These are phyloP conservation scores for Malaclemys terrapin DNA, from an alignment of 2,113 vertebrate genomes.

Conservation along the genomic window DNA sequence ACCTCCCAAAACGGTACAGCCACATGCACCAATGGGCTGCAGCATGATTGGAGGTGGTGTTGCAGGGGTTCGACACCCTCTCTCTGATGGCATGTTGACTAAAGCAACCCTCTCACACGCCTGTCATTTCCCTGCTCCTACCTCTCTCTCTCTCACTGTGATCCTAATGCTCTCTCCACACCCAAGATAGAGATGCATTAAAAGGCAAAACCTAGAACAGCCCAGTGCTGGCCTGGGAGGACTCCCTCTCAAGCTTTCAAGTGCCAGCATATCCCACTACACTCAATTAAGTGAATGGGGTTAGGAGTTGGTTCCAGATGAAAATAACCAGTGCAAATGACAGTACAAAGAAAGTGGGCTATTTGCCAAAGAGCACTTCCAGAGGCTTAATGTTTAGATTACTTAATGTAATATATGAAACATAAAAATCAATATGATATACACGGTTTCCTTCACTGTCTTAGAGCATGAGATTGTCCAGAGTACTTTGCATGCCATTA, in stretches of 20 bases:
- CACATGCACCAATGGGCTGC: neutral
- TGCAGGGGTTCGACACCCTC: neutral
- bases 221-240: neutral
- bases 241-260: neutral
- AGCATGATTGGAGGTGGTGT: neutral
- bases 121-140: neutral
- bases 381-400: constrained; percentile 25
- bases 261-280: neutral
- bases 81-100: neutral
- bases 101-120: neutral
- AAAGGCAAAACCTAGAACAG: neutral
- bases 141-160: neutral
- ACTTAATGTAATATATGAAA: constrained; percentile 26
- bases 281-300: neutral
- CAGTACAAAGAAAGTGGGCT: neutral
- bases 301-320: neutral
- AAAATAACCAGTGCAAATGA: neutral
- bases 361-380: constrained; percentile 41
- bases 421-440: neutral
- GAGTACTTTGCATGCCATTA: neutral
- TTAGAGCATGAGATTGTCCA: constrained; percentile 11
- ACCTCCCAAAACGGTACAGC: neutral
- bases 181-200: neutral
- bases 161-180: neutral
- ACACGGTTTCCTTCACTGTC: neutral